Evolutionary conservation across 2,888 invertebrate species (phyloP).

Genomic region (Sialis lutaria): DNA sequence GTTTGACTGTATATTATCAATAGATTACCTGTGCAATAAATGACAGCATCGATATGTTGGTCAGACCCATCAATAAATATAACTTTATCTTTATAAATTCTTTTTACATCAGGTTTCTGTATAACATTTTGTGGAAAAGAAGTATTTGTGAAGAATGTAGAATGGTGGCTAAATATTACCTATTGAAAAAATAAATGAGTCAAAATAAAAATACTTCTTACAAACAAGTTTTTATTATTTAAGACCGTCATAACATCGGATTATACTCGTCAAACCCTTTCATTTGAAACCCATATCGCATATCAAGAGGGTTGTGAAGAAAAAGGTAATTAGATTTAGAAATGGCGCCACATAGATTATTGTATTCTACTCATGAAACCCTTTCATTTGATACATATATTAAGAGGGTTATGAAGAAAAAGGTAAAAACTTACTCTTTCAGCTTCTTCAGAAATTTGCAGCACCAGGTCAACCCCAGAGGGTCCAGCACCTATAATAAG

Average conservation of each 20-base stretch:
- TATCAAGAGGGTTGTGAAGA: too few species aligned
- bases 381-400: too few species aligned
- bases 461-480: slow-evolving; percentile 18
- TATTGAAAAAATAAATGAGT: slow-evolving; percentile 1
- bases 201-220: too few species aligned
- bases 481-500: slow-evolving; percentile 25
- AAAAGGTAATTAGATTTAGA: too few species aligned
- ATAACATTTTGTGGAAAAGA: slow-evolving; percentile 28
- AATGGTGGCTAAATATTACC: slow-evolving; percentile 48
- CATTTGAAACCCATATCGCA: too few species aligned
- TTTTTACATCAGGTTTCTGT: slow-evolving; percentile 34
- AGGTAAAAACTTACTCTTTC: slow-evolving; percentile 12
- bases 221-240: too few species aligned
- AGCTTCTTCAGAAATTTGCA: slow-evolving; percentile 9
- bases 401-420: too few species aligned
- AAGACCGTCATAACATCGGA: too few species aligned
- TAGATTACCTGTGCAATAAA: slow-evolving; percentile 65
- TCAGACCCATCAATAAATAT: slow-evolving; percentile 39
- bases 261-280: too few species aligned
- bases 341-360: too few species aligned
- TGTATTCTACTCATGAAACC: too few species aligned
- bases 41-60: slow-evolving; percentile 41
- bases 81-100: slow-evolving; percentile 30
- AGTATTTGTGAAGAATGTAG: slow-evolving; percentile 33
- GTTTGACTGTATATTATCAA: too few species aligned